phyloP scores from a whole-genome alignment of 2,888 invertebrate genomes.

The Beris morrisii region DNA sequence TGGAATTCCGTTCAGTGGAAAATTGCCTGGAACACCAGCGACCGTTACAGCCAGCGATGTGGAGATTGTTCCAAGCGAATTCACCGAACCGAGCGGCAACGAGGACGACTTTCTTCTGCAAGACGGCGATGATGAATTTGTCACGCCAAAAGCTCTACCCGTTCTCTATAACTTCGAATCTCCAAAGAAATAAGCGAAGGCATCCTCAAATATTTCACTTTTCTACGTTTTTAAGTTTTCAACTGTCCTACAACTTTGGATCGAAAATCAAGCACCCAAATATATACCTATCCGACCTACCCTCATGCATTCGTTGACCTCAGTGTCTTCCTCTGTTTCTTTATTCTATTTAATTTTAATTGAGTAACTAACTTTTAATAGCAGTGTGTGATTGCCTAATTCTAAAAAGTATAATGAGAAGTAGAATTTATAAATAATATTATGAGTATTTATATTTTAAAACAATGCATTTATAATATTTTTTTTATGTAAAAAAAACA shows the following conservation, averaged over 20 bases:
- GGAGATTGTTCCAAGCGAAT: conserved; percentile 54
- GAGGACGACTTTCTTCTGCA: conserved; percentile 40
- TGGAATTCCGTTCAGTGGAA: conserved; percentile 19
- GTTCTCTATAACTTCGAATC: conserved; percentile 51
- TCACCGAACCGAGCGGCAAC: conserved; percentile 51
- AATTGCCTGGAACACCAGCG: not conserved
- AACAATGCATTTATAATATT: too few species aligned
- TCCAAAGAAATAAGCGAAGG: conserved; percentile 48
- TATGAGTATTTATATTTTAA: too few species aligned
- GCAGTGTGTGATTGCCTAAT: too few species aligned
- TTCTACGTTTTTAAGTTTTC: not conserved
- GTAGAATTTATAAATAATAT: too few species aligned
- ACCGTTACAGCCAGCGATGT: conserved; percentile 49
- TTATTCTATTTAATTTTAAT: too few species aligned
- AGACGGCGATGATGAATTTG: conserved; percentile 55
- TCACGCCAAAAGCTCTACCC: conserved; percentile 56
- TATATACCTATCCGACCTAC: too few species aligned
- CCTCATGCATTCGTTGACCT: too few species aligned
- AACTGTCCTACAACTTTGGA: not conserved
- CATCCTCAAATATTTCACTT: not conserved
- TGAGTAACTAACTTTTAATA: too few species aligned
- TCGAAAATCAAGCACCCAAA: too few species aligned
- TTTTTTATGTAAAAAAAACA: too few species aligned
- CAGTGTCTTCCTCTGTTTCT: too few species aligned
- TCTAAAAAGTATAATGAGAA: too few species aligned